phyloP scores from a whole-genome alignment of 2,888 invertebrate species.

The Nycteola revayana region DNA sequence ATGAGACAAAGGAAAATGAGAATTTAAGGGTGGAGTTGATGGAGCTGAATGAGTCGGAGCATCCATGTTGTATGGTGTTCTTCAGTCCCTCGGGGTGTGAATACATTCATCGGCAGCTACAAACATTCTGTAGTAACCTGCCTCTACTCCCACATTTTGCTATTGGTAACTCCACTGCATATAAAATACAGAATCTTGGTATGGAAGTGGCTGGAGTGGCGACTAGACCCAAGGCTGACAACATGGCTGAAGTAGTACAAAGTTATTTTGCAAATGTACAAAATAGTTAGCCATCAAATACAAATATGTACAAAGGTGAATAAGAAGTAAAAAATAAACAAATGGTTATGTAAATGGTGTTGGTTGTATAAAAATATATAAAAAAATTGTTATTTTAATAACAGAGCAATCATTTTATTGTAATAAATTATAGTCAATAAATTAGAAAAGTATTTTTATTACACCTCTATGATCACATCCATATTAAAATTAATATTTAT shows the following conservation, averaged over 20 bases:
- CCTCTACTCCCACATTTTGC: slow-evolving; percentile 65
- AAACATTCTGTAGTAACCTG: slow-evolving; percentile 62
- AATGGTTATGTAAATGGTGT: slow-evolving; percentile 16
- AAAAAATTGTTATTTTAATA: not conserved
- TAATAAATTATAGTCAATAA: no score
- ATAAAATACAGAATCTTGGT: slow-evolving; percentile 68
- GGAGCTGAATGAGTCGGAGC: slow-evolving; percentile 41
- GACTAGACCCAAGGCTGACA: slow-evolving; percentile 50
- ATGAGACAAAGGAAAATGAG: slow-evolving; percentile 68
- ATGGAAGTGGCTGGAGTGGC: slow-evolving; percentile 70
- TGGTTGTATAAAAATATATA: slow-evolving; percentile 8
- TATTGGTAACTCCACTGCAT: slow-evolving; percentile 72
- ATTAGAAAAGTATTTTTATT: no score
- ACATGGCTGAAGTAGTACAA: slow-evolving; percentile 52
- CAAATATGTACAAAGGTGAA: not conserved
- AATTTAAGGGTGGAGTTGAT: slow-evolving; percentile 53
- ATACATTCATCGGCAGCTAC: slow-evolving; percentile 65
- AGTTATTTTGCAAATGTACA: slow-evolving; percentile 48
- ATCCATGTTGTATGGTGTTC: slow-evolving; percentile 63
- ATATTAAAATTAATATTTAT: no score
- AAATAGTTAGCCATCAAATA: slow-evolving; percentile 19
- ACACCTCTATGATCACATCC: no score
- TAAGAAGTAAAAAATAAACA: not conserved
- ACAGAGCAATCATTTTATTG: not conserved
- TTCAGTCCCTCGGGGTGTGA: slow-evolving; percentile 75